Percentiles rank a stretch among this genome's conserved stretches.
Evolutionary conservation across 2,797 vertebrate genomes (phyloP).

Genomic region (Anableps anableps): DNA sequence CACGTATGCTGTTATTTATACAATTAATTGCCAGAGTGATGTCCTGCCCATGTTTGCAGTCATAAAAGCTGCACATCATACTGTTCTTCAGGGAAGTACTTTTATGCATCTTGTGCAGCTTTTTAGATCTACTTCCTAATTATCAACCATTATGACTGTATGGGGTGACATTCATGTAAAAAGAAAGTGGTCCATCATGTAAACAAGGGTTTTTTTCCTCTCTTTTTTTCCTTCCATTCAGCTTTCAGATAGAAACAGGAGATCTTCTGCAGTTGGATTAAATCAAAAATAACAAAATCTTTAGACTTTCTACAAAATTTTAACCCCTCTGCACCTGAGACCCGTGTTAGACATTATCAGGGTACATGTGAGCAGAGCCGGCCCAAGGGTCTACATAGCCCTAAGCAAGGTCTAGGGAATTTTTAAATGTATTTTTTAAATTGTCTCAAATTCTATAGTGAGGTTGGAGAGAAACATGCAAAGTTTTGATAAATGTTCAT

Average conservation of each 20-base stretch:
- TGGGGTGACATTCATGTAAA: constrained; percentile 50
- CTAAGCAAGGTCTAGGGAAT: no score
- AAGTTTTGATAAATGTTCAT: no score
- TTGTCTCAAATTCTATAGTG: no score
- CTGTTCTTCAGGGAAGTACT: constrained; percentile 50
- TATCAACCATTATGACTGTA: constrained; percentile 60
- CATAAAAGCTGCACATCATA: constrained; percentile 64
- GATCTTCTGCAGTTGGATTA: constrained; percentile 4
- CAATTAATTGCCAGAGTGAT: constrained; percentile 38
- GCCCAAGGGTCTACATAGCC: no score
- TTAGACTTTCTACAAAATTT: background rate
- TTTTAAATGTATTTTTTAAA: no score
- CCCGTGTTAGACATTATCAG: constrained; percentile 3
- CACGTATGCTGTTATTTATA: constrained; percentile 35
- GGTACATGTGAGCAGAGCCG: background rate
- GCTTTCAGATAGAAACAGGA: constrained; percentile 17
- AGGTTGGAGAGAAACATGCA: no score
- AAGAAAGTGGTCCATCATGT: constrained; percentile 50
- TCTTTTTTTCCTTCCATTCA: background rate
- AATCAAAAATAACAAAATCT: constrained; percentile 25
- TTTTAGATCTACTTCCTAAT: constrained; percentile 57
- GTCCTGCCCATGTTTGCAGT: constrained; percentile 37
- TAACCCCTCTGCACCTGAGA: background rate
- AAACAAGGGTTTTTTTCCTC: constrained; percentile 38
- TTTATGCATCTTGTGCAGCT: constrained; percentile 41